Evolutionary conservation across 1,140 invertebrate species (phyloP), one percentile per base, ranked within the genome.

Genomic region (Akabosia matsudoensis): DNA sequence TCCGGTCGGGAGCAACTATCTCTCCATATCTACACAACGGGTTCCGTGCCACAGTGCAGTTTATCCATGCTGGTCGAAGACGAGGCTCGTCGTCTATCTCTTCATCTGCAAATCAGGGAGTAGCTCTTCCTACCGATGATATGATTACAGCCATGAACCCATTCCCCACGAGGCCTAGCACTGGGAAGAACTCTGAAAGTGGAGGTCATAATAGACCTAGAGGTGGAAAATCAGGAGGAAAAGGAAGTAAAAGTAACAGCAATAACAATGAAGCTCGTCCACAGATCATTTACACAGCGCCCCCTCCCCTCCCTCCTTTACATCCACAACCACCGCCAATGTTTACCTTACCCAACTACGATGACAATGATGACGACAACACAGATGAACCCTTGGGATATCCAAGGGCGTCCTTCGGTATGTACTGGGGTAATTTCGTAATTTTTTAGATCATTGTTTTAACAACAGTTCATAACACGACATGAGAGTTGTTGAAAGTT

Each of bases 21-120:
- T 74, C 76, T 2, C 80, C 80, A 0, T 81, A 79, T 52, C 31
- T 79, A 10, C 77, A 79, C 70, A 82, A 78, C 54, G 82, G 82
- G 30, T 82, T 82, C 74, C 73, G 74, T 56, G 82, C 82, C 13
- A 77, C 76, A 18, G 79, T 82, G 18, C 75, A 82, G 52, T 82
- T 82, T 67, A 70, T 79, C 37, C 73, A 74, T 28, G 24, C 4
- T 37, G 70, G 33, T 1, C 10, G 61, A 30, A 67, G 22, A 31
- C 28, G 61, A 30, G 13, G 10, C 3, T 28, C 61, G 2, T 67
- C 61, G 7, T 67, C 61, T 1, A n/a, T 22, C 4, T 67, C 61
- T 7, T 31, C 61, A n/a, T 67, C 61, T 30, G 24, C 26, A 14
- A 30, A 7, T n/a, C 10, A 7, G 3, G 61, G 61, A 28, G 61